phyloP scores from a whole-genome alignment of 2,797 vertebrate species.

The Neostethus bicornis region DNA sequence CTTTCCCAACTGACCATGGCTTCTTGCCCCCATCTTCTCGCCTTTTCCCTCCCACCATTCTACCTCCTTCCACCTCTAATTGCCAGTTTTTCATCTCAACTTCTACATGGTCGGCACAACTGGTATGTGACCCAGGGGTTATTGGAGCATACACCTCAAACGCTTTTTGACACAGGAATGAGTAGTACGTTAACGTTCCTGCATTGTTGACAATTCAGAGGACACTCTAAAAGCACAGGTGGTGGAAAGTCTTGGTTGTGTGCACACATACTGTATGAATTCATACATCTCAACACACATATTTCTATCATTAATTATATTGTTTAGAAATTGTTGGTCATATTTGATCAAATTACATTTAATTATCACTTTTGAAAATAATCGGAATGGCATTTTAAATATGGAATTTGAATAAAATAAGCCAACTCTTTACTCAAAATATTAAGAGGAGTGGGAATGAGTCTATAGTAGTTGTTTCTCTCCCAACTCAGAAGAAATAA shows the following conservation, averaged over 20 bases:
- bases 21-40: conserved; percentile 41
- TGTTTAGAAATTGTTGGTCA: background rate
- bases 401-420: background rate
- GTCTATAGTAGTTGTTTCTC: background rate
- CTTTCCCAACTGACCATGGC: conserved; percentile 58
- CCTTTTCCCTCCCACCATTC: conserved; percentile 25
- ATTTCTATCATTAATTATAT: background rate
- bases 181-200: conserved; percentile 36
- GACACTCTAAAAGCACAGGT: conserved; percentile 40
- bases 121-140: conserved; percentile 75
- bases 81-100: conserved; percentile 75
- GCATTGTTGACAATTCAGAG: conserved; percentile 34
- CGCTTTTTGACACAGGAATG: conserved; percentile 56
- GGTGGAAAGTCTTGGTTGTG: conserved; percentile 28
- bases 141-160: conserved; percentile 68
- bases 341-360: background rate
- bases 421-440: background rate
- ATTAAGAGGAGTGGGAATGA: background rate
- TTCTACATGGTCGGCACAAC: conserved; percentile 73
- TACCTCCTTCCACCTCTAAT: conserved; percentile 37
- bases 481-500: background rate
- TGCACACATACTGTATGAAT: background rate
- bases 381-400: background rate
- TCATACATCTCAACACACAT: background rate
- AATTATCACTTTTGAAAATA: background rate